These are phyloP conservation scores for Limosa lapponica DNA, from an alignment of 2,797 vertebrate genomes.

Conservation along the genomic window DNA sequence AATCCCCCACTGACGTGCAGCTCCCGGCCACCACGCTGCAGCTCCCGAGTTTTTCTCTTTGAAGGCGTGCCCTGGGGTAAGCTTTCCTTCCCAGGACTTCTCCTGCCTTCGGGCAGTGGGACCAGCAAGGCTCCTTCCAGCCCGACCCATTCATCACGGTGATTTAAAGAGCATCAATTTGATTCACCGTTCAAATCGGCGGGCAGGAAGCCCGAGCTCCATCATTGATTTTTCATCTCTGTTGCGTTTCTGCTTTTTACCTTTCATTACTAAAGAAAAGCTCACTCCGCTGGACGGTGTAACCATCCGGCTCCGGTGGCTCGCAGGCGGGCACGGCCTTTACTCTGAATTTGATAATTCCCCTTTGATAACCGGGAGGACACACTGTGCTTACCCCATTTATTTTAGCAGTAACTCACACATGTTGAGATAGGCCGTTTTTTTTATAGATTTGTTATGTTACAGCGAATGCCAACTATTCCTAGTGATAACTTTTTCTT, in stretches of 20 bases:
- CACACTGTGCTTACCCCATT: background rate
- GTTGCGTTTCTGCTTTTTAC: background rate
- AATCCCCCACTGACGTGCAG: background rate
- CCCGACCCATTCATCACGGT: background rate
- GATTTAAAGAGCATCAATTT: background rate
- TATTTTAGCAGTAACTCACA: background rate
- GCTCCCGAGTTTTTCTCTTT: background rate
- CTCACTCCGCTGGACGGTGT: background rate
- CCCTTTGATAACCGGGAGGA: constrained; percentile 5
- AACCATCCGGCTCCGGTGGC: background rate
- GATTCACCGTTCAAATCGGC: background rate
- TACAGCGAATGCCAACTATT: background rate
- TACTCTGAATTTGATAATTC: constrained; percentile 31
- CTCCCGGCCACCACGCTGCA: background rate
- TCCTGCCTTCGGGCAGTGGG: background rate
- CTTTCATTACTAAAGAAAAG: background rate
- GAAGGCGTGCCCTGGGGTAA: background rate
- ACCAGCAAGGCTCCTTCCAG: background rate
- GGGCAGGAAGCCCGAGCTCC: background rate
- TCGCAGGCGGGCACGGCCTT: background rate
- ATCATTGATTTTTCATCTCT: background rate
- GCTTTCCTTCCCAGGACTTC: background rate
- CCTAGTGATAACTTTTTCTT: constrained; percentile 18
- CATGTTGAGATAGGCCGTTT: background rate
- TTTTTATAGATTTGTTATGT: constrained; percentile 6